Conservation (phyloP, 64 coral and sea anemone species). For the Exaiptasia diaphana region DNA sequence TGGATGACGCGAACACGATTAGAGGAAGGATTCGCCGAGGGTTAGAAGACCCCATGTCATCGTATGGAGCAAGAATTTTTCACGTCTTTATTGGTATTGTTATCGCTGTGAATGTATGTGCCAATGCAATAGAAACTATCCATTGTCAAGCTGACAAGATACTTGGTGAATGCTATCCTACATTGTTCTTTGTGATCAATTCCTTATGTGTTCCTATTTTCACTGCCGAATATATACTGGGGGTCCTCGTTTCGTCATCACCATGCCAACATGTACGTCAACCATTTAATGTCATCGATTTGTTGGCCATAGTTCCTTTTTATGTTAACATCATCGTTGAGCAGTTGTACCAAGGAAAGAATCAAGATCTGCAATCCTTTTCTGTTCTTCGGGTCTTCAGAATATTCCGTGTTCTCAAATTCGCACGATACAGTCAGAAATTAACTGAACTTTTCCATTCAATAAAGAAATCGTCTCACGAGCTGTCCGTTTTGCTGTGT, state of each 20-base stretch:
- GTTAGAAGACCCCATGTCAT: not conserved
- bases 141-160: conserved; percentile 1
- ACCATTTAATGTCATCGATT: conserved; percentile 59
- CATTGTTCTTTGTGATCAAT: conserved; percentile 48
- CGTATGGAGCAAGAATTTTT: not conserved
- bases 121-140: conserved; percentile 38
- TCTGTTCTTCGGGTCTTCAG: conserved; percentile 70
- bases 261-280: conserved; percentile 33
- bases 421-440: conserved; percentile 59
- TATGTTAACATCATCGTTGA: conserved; percentile 57
- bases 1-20: not conserved
- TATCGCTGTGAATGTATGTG: conserved; percentile 28
- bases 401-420: conserved; percentile 74
- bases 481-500: conserved; percentile 63
- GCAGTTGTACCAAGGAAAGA: not conserved
- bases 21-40: not conserved
- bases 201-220: conserved; percentile 46
- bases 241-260: conserved; percentile 31
- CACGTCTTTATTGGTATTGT: conserved; percentile 34
- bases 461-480: conserved; percentile 65
- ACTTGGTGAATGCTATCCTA: conserved; percentile 25
- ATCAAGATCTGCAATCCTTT: conserved; percentile 37
- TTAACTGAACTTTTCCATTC: conserved; percentile 49
- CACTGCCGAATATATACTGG: conserved; percentile 47
- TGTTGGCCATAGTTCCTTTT: conserved; percentile 63